Conservation (phyloP, 2,113 vertebrate genomes). For the Chaenogobius annularis region DNA sequence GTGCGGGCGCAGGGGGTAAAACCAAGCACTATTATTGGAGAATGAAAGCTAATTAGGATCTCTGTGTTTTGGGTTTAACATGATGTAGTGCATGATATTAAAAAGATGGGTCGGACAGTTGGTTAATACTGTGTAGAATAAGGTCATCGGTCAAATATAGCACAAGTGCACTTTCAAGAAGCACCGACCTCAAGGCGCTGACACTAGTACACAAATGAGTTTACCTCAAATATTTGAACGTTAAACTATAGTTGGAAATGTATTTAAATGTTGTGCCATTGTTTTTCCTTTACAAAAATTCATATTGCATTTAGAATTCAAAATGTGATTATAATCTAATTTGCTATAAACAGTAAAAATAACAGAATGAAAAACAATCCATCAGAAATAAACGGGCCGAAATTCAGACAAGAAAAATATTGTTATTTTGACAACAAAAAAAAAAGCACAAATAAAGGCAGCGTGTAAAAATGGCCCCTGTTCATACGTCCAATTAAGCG, state of each 20-base stretch:
- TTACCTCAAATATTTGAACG: no score
- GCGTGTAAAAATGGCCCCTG: neutral
- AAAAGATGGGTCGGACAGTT: neutral
- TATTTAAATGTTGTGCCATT: no score
- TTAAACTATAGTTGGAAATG: no score
- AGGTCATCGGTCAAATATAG: neutral
- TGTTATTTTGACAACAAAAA: neutral
- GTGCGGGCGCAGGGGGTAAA: constrained; percentile 32
- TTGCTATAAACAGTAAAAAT: no score
- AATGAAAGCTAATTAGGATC: constrained; percentile 57
- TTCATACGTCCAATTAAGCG: constrained; percentile 34
- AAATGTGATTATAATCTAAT: no score
- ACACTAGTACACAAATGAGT: no score
- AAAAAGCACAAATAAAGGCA: neutral
- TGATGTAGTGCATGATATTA: constrained; percentile 1
- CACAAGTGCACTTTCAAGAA: neutral
- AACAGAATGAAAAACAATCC: no score
- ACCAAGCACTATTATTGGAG: constrained; percentile 36
- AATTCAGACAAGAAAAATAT: no score
- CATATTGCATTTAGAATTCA: no score
- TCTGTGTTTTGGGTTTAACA: constrained; percentile 45
- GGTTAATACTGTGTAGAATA: neutral
- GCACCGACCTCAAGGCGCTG: no score
- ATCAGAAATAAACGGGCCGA: no score
- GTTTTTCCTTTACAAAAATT: no score